Evolutionary conservation across 2,797 vertebrate species (phyloP).

Genomic region (Trachops cirrhosus): DNA sequence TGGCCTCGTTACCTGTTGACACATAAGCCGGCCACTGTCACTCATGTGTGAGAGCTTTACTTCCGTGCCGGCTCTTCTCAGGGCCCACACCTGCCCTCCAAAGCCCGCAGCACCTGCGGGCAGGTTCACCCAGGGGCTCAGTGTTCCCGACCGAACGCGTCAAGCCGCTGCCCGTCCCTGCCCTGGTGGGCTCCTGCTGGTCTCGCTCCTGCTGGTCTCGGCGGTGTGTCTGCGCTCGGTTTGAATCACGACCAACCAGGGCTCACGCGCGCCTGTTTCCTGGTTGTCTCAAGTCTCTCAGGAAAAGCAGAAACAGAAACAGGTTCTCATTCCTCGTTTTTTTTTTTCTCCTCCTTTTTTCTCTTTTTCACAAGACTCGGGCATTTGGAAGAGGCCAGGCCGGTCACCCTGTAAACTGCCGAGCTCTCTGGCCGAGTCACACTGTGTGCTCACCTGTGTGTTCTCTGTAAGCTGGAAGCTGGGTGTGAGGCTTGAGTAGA

Average conservation of each 20-base stretch:
- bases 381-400: not conserved
- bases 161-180: fast-evolving
- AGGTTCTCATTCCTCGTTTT: not conserved
- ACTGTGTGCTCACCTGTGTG: not conserved
- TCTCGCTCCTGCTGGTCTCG: fast-evolving
- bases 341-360: not conserved
- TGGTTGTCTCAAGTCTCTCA: not conserved
- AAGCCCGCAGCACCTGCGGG: fast-evolving
- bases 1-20: not conserved
- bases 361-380: not conserved
- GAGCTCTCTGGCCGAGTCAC: not conserved
- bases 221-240: not conserved
- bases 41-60: not conserved
- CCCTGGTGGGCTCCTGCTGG: not conserved
- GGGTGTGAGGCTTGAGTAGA: not conserved
- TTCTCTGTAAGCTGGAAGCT: not conserved
- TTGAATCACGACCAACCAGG: too few relatives aligned
- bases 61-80: not conserved
- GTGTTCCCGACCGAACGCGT: fast-evolving
- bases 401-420: not conserved
- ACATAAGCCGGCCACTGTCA: not conserved
- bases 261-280: fast-evolving
- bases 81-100: not conserved
- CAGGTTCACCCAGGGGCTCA: not conserved
- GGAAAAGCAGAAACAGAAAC: not conserved